Percentiles rank a stretch among this genome's conserved stretches.
Conservation (phyloP, 2,113 vertebrate genomes). For the Pungitius pungitius region DNA sequence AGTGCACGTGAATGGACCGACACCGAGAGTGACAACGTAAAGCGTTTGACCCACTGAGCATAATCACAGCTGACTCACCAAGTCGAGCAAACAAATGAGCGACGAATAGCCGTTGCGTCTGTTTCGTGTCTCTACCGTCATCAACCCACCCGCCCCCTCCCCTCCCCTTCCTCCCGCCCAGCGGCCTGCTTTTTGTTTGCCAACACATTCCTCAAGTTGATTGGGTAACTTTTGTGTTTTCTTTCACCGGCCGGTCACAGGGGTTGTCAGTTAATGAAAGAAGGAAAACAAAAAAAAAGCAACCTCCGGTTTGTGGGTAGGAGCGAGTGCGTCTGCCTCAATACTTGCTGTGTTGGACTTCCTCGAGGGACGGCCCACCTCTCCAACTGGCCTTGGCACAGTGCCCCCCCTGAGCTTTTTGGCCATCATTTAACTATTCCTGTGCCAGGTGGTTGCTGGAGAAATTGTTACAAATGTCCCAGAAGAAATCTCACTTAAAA, state of each 20-base stretch:
- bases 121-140: background rate
- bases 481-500: background rate
- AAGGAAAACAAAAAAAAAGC: slow-evolving; percentile 18
- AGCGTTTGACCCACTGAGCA: background rate
- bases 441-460: slow-evolving; percentile 6
- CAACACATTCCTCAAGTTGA: slow-evolving; percentile 34
- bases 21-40: background rate
- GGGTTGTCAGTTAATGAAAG: slow-evolving; percentile 39
- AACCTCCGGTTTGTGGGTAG: slow-evolving; percentile 50
- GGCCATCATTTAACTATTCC: slow-evolving; percentile 52
- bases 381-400: slow-evolving; percentile 65
- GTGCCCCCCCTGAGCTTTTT: slow-evolving; percentile 47
- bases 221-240: slow-evolving; percentile 13
- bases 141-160: background rate
- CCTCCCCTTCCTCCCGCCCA: too few species aligned
- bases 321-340: slow-evolving; percentile 29
- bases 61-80: slow-evolving; percentile 35
- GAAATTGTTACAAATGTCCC: background rate
- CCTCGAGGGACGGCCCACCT: slow-evolving; percentile 58
- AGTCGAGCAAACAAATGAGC: slow-evolving; percentile 46
- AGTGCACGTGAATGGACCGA: background rate
- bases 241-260: slow-evolving; percentile 27
- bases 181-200: background rate
- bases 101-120: slow-evolving; percentile 20
- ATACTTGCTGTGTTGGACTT: slow-evolving; percentile 53